A percentile compares a stretch with the other conserved stretches of the same genome.
These are phyloP conservation scores for Eulimnadia texana DNA, from an alignment of 1,140 invertebrate species.

Conservation along the genomic window DNA sequence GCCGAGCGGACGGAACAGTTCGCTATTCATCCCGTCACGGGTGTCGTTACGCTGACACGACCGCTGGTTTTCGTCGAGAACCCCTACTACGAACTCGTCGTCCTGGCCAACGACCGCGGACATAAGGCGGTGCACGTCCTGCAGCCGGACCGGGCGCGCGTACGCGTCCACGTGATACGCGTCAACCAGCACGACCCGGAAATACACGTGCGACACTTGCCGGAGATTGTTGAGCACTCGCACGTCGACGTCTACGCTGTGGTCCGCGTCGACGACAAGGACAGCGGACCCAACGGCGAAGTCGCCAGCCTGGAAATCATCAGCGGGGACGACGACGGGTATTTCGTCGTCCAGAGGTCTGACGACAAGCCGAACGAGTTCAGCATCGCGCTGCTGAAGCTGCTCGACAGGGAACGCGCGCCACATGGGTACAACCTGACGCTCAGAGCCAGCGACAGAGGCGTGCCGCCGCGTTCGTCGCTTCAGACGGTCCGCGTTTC, in stretches of 20 bases:
- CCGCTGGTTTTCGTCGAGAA: constrained; percentile 53
- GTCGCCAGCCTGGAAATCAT: constrained; percentile 72
- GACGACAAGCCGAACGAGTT: constrained; percentile 28
- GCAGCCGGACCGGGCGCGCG: constrained; percentile 40
- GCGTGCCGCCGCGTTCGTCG: constrained; percentile 45
- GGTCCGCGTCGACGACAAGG: constrained; percentile 63
- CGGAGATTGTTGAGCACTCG: constrained; percentile 66
- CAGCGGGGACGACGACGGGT: constrained; percentile 70
- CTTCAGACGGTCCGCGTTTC: constrained; percentile 26
- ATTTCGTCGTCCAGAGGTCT: constrained; percentile 51
- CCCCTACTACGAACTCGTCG: constrained; percentile 53
- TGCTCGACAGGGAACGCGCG: constrained; percentile 57
- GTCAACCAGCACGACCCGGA: constrained; percentile 77
- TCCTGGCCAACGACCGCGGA: constrained; percentile 70
- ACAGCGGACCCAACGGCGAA: constrained; percentile 65
- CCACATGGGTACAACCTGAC: constrained; percentile 73
- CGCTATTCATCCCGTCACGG: constrained; percentile 80
- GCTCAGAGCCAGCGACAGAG: constrained; percentile 64
- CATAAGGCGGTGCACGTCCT: constrained; percentile 40
- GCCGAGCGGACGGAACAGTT: constrained; percentile 66
- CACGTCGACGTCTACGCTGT: constrained; percentile 80
- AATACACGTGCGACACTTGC: constrained; percentile 60
- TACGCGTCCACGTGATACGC: constrained; percentile 60
- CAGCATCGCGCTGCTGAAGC: constrained; percentile 46
- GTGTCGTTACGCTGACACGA: constrained; percentile 68